These are phyloP conservation scores for Myzus persicae DNA, from an alignment of 1,140 invertebrate genomes.

Conservation along the genomic window DNA sequence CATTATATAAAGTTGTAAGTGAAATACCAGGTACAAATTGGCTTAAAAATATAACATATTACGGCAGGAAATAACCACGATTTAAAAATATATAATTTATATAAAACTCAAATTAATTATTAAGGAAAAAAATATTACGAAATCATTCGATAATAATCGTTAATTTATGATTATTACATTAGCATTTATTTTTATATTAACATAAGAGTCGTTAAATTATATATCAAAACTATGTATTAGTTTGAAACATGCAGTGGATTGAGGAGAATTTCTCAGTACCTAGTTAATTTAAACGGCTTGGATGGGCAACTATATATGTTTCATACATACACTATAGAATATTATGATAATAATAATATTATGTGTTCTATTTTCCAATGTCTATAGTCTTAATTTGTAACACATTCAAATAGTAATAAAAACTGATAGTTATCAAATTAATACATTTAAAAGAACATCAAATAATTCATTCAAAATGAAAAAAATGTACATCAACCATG, in stretches of 20 bases:
- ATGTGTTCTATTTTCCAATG: not conserved
- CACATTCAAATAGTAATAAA: not conserved
- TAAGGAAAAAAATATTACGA: not conserved
- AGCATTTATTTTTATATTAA: not conserved
- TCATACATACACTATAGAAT: not conserved
- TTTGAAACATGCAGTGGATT: no score
- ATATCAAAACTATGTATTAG: no score
- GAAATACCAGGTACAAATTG: no score
- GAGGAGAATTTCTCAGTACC: no score
- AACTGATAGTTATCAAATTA: not conserved
- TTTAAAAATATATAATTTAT: not conserved
- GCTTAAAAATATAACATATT: no score
- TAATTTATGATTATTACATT: not conserved
- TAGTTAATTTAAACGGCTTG: not conserved
- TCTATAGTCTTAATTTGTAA: not conserved
- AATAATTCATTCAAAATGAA: not conserved
- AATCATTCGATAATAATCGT: not conserved
- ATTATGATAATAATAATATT: not conserved
- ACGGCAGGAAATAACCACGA: no score
- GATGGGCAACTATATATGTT: no score
- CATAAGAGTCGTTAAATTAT: no score
- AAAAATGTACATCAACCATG: not conserved
- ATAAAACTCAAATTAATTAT: not conserved
- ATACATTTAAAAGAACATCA: not conserved
- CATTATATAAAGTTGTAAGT: no score